Conservation (phyloP, 1,140 invertebrate genomes). For the Zaprionus gabonicus region DNA sequence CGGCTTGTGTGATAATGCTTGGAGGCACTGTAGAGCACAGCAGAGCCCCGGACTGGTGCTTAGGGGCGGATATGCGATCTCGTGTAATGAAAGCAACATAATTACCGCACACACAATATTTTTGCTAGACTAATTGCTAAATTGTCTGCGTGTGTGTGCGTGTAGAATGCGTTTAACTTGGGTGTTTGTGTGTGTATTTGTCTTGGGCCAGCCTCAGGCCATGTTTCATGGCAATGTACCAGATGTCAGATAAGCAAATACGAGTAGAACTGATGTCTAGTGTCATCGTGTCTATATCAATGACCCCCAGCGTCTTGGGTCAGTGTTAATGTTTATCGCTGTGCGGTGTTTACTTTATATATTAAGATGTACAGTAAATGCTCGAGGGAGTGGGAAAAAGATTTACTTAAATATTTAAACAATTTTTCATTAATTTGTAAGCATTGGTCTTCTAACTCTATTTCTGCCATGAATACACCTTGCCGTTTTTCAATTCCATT, state of each 20-base stretch:
- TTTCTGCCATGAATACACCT: neutral
- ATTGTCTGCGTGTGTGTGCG: slow-evolving; percentile 1
- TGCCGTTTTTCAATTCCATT: neutral
- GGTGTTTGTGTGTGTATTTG: neutral
- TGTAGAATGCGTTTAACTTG: slow-evolving; percentile 7
- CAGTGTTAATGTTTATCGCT: neutral
- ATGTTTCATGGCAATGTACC: slow-evolving; percentile 16
- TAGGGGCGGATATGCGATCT: neutral
- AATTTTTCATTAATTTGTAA: neutral
- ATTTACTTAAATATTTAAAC: neutral
- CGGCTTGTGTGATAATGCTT: slow-evolving; percentile 24
- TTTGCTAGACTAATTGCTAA: slow-evolving; percentile 12
- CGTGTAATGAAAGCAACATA: slow-evolving; percentile 28
- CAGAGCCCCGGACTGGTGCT: neutral
- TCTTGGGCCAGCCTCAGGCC: neutral
- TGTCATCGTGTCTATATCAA: slow-evolving; percentile 3
- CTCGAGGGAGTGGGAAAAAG: neutral
- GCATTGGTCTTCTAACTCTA: neutral
- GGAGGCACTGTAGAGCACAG: neutral
- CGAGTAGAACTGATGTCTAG: slow-evolving; percentile 7
- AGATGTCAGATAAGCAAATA: slow-evolving; percentile 8
- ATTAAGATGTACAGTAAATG: neutral
- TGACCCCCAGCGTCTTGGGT: neutral
- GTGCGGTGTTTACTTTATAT: neutral
- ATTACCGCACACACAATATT: slow-evolving; percentile 20